Percentiles rank a stretch among this genome's conserved stretches.
Conservation (phyloP, 2,888 invertebrate species). For the Agelastica alni region DNA sequence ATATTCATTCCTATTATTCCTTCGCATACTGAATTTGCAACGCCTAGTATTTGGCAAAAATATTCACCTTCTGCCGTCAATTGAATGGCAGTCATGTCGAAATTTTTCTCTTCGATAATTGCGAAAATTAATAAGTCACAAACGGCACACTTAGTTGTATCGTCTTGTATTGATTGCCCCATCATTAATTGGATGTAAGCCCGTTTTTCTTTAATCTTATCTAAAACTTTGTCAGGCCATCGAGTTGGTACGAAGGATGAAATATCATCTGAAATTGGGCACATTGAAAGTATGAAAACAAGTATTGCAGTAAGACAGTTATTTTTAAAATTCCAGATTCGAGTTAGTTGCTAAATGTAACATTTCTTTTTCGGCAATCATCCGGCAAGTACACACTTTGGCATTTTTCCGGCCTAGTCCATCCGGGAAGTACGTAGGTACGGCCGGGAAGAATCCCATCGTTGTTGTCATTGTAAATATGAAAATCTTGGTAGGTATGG, state of each 20-base stretch:
- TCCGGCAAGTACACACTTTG: too few species aligned
- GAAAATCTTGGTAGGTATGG: too few species aligned
- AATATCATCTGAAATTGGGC: too few species aligned
- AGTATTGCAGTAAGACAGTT: too few species aligned
- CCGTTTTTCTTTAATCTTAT: neutral
- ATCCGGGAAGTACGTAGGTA: too few species aligned
- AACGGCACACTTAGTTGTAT: neutral
- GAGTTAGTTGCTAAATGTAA: too few species aligned
- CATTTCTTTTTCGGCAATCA: too few species aligned
- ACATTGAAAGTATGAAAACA: too few species aligned
- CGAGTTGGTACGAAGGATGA: neutral
- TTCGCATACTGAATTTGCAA: slow-evolving; percentile 13
- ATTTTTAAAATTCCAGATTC: too few species aligned
- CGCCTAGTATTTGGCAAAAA: slow-evolving; percentile 5
- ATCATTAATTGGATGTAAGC: neutral
- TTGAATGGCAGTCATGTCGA: slow-evolving; percentile 19
- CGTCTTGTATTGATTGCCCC: neutral
- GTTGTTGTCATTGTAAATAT: too few species aligned
- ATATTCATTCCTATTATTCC: slow-evolving; percentile 11
- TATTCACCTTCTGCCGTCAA: slow-evolving; percentile 14
- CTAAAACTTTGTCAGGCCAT: neutral
- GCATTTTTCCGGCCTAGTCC: too few species aligned
- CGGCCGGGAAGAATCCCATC: too few species aligned
- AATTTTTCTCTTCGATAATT: slow-evolving; percentile 16
- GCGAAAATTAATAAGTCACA: slow-evolving; percentile 14